These are phyloP conservation scores for Parus major DNA, from an alignment of 2,113 vertebrate genomes.

Conservation along the genomic window DNA sequence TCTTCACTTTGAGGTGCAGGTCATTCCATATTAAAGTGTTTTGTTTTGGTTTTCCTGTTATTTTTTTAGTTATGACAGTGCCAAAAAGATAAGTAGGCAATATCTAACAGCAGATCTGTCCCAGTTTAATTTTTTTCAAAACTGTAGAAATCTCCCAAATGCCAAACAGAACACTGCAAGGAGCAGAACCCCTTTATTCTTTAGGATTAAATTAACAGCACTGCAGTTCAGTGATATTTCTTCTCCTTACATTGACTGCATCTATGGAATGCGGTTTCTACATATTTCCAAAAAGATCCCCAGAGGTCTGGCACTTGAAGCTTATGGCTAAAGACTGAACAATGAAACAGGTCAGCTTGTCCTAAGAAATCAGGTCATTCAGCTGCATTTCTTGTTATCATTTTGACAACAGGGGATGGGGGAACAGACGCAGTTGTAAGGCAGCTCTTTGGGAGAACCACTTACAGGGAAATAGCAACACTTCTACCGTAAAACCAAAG, in stretches of 20 bases:
- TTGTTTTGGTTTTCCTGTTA: not conserved
- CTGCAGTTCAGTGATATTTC: not conserved
- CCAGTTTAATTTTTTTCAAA: not conserved
- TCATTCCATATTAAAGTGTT: not conserved
- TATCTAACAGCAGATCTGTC: not conserved
- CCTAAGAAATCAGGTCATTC: conserved; percentile 70
- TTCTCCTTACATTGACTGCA: not conserved
- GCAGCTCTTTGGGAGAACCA: not conserved
- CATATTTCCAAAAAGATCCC: conserved; percentile 23
- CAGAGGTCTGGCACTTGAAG: conserved; percentile 49
- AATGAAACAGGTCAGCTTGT: conserved; percentile 68
- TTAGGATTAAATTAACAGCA: not conserved
- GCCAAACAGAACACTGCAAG: not conserved
- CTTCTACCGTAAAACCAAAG: not conserved
- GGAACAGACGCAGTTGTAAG: not conserved
- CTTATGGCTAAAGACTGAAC: conserved; percentile 44
- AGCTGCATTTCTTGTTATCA: conserved; percentile 40
- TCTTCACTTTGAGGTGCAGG: not conserved
- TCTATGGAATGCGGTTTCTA: conserved; percentile 8
- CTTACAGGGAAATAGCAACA: not conserved
- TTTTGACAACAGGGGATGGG: conserved; percentile 56
- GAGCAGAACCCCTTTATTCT: not conserved
- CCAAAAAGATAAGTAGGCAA: not conserved
- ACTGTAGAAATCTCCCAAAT: not conserved
- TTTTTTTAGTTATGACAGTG: not conserved